A percentile compares a stretch with the other conserved stretches of the same genome.
Evolutionary conservation across 2,888 invertebrate species (phyloP).

Genomic region (Leucophora obtusa): DNA sequence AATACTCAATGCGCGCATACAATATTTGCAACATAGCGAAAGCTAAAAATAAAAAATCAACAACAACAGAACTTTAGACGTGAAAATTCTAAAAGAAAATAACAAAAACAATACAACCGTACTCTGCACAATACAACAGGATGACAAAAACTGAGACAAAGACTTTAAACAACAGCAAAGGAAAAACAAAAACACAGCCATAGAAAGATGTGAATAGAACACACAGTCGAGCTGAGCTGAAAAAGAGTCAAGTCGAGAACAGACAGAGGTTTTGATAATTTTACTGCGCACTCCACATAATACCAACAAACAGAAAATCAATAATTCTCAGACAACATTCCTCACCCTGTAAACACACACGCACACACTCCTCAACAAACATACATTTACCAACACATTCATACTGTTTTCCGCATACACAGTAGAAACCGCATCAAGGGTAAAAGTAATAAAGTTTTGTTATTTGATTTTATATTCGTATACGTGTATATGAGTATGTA

Average conservation of each 20-base stretch:
- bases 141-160: slow-evolving; percentile 53
- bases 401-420: slow-evolving; percentile 61
- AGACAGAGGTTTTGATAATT: slow-evolving; percentile 48
- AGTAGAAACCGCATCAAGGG: slow-evolving; percentile 58
- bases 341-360: slow-evolving; percentile 60
- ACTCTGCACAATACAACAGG: background rate
- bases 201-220: slow-evolving; percentile 22
- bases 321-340: slow-evolving; percentile 63
- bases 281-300: slow-evolving; percentile 63
- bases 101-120: background rate
- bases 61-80: slow-evolving; percentile 36
- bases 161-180: slow-evolving; percentile 26
- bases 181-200: slow-evolving; percentile 10
- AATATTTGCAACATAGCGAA: slow-evolving; percentile 48
- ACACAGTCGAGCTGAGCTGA: slow-evolving; percentile 27
- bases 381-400: slow-evolving; percentile 52
- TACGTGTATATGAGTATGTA: background rate
- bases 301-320: slow-evolving; percentile 51
- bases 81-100: slow-evolving; percentile 49
- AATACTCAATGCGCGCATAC: slow-evolving; percentile 63
- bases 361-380: background rate
- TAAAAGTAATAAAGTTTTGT: slow-evolving; percentile 60
- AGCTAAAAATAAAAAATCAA: slow-evolving; percentile 16
- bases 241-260: slow-evolving; percentile 29
- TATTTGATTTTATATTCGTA: slow-evolving; percentile 5